These are phyloP conservation scores for Drosophila triauraria DNA, from an alignment of 1,140 invertebrate species.

Conservation along the genomic window DNA sequence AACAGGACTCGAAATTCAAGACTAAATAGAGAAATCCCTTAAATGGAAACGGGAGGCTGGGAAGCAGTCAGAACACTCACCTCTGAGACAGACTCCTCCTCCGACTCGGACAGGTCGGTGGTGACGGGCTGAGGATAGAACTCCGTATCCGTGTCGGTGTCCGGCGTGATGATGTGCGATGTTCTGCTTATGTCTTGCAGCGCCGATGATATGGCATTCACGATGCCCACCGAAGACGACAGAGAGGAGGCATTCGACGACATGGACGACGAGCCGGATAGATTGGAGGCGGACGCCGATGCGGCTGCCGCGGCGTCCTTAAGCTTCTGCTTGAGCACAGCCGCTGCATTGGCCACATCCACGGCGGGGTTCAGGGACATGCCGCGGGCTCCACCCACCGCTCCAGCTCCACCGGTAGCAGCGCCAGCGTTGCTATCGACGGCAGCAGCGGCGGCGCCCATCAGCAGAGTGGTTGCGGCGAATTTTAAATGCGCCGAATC, in stretches of 20 bases:
- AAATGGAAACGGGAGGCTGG: background rate
- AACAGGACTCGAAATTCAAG: no score
- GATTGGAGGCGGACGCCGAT: conserved; percentile 57
- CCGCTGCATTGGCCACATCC: conserved; percentile 66
- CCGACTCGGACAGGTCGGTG: conserved; percentile 95
- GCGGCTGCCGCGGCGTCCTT: conserved; percentile 67
- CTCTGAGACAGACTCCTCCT: conserved; percentile 96
- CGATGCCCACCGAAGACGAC: conserved; percentile 71
- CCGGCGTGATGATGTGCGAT: conserved; percentile 70
- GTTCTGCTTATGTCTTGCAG: conserved; percentile 30
- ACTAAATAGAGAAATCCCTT: background rate
- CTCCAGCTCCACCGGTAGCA: conserved; percentile 44
- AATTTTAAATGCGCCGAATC: conserved; percentile 75
- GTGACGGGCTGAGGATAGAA: conserved; percentile 90
- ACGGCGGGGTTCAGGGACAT: conserved; percentile 43
- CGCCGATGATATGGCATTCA: conserved; percentile 73
- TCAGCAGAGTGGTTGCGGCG: conserved; percentile 66
- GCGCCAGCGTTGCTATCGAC: conserved; percentile 67
- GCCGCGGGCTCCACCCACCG: conserved; percentile 20
- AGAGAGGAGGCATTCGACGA: conserved; percentile 78
- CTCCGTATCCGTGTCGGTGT: conserved; percentile 87
- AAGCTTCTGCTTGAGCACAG: conserved; percentile 75
- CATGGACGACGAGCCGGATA: conserved; percentile 69
- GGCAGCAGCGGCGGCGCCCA: conserved; percentile 73
- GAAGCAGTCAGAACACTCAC: conserved; percentile 86